Conservation (phyloP, 1,140 invertebrate species). For the Caenorhabditis latens region DNA sequence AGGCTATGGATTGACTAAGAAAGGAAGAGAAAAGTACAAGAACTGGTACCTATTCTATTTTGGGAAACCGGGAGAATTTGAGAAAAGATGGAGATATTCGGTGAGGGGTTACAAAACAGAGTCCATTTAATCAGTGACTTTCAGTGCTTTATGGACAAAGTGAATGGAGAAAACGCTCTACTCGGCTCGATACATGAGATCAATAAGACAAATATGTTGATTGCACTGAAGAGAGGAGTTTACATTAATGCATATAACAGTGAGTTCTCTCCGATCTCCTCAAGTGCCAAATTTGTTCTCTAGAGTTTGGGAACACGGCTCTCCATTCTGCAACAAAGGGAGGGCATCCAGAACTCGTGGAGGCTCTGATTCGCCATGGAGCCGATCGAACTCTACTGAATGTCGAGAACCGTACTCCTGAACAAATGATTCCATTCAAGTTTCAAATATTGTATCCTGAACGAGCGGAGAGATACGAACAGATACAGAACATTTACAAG, state of each 20-base stretch:
- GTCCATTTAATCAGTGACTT: not conserved
- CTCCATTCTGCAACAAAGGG: not conserved
- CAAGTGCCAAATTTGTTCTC: not conserved
- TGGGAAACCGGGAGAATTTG: not conserved
- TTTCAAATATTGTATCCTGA: not conserved
- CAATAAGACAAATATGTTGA: not conserved
- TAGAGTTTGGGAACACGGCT: not conserved
- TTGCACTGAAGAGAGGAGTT: not conserved
- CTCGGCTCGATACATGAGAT: not conserved
- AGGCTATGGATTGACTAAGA: not conserved
- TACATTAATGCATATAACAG: constrained; percentile 5
- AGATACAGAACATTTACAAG: not conserved
- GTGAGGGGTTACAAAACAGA: not conserved
- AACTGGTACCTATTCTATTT: not conserved
- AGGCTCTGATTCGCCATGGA: not conserved
- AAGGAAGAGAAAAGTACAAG: not conserved
- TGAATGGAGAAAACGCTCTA: not conserved
- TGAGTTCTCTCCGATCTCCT: no score
- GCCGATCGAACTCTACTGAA: not conserved
- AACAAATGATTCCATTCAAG: not conserved
- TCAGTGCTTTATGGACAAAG: not conserved
- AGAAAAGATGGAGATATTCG: constrained; percentile 7
- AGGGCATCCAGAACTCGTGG: not conserved
- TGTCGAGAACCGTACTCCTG: not conserved
- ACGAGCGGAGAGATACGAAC: not conserved